Evolutionary conservation across 2,113 vertebrate genomes (phyloP), one percentile per base, ranked within the genome.

Genomic region (Numida meleagris): DNA sequence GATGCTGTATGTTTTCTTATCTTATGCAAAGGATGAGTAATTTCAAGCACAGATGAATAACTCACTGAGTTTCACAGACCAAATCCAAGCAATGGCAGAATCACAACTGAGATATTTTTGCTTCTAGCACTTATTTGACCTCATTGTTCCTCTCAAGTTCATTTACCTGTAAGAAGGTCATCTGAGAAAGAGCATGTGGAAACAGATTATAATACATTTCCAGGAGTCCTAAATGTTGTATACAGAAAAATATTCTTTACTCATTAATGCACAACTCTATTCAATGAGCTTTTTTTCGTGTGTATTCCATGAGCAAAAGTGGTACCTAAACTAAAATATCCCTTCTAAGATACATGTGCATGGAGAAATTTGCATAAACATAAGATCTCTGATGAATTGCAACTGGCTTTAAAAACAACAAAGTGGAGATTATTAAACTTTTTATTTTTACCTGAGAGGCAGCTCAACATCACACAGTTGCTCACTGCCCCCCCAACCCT

Each of bases 151-250:
- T 88, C 66, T 96, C 62, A 82, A 86, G 53, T 82, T n/a, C 40
- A n/a, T 80, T 92, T 92, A 82, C 90, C 67, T 94, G 55, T 61
- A 62, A 91, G 86, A 86, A 29, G 19, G 19, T 50, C 55, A 61
- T 51, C 68, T 79, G 29, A 82, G 67, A 33, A 33, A 85, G 31
- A 85, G 61, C 7, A 81, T 12, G 3, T 24, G 63, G 74, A 78
- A 93, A 71, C 53, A 23, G 15, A 4, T 84, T 67, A 16, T 42
- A 45, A 82, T 7, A 21, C 9, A 84, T 87, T 81, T 87, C 57
- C 50, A 71, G 43, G 27, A 11, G 12, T 81, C 19, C 42, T 75
- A 23, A 66, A 36, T 46, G 33, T 29, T 34, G 38, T 67, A 33
- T 6, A 51, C 33, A 82, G 38, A 24, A 89, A 89, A 95, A 17